Evolutionary conservation across 2,113 vertebrate species (phyloP), one percentile per base, ranked within the genome.

Genomic region (Perca schrenkii): DNA sequence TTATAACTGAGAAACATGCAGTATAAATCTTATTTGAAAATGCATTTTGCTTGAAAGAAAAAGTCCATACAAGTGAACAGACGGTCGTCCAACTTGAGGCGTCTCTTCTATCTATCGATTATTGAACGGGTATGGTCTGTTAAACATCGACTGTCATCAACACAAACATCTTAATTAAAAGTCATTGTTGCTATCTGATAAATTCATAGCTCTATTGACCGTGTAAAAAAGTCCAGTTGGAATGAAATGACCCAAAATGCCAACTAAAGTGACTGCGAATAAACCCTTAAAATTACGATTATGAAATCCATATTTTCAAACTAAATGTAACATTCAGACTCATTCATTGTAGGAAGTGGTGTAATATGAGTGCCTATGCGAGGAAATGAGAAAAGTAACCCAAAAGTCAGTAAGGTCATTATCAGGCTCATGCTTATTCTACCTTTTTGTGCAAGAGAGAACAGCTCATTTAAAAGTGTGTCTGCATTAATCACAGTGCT

Each of bases 401-500:
- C 82, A 85, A 80, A 89, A 91, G 87, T 94, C 95, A 95, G 95
- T 74, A 95, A 95, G 97, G 97, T 97, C 96, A 97, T 95, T 94
- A 95, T 95, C 94, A 96, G 94, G 94, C 94, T 96, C 93, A 94
- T 94, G 95, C 94, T 96, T 95, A 94, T 95, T 96, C 96, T 96
- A 96, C 97, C 82, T 77, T 90, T 90, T 80, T 86, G 83, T 89
- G 86, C 74, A 80, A 68, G 78, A 87, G 89, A 95, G 96, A 96
- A 94, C 79, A 96, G 95, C 96, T 97, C 96, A 96, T 97, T 97
- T 97, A 96, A 97, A 94, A 98, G 96, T 96, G 96, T 96, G 95
- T 96, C 97, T 97, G 97, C 96, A 98, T 99, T 98, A 99, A 99
- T 99, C 97, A 99, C 97, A 97, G 96, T 91, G 96, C 95, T 95